Percentiles rank a stretch among this genome's conserved stretches.
Conservation (phyloP, 2,797 vertebrate species). For the Sebastes flavidus region DNA sequence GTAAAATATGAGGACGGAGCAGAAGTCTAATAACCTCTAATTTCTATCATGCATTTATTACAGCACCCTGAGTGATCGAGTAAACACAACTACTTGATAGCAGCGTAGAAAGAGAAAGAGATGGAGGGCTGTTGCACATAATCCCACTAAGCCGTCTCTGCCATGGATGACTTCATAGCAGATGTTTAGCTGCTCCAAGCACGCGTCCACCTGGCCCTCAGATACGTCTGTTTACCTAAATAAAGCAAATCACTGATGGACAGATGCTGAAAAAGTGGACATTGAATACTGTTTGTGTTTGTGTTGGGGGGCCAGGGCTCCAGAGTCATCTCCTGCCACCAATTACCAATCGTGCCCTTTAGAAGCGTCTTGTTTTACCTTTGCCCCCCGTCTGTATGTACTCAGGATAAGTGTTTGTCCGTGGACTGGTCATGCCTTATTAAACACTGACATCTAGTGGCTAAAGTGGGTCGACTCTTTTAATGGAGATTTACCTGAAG, state of each 20-base stretch:
- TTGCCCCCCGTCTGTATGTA: background rate
- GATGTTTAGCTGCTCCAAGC: slow-evolving; percentile 45
- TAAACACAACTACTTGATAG: slow-evolving; percentile 49
- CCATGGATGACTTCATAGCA: slow-evolving; percentile 68
- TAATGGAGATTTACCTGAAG: background rate
- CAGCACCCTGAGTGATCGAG: slow-evolving; percentile 27
- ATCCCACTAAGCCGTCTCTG: slow-evolving; percentile 32
- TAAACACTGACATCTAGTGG: slow-evolving; percentile 77
- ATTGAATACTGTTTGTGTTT: slow-evolving; percentile 4
- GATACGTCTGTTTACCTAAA: slow-evolving; percentile 48
- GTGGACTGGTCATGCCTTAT: background rate
- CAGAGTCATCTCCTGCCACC: background rate
- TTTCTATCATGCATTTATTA: slow-evolving; percentile 43
- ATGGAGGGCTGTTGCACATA: slow-evolving; percentile 31
- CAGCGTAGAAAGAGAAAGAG: background rate
- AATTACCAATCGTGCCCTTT: background rate
- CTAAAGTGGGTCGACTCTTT: background rate
- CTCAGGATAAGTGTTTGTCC: background rate
- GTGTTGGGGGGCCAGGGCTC: background rate
- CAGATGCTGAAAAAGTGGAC: slow-evolving; percentile 11
- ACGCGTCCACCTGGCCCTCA: slow-evolving; percentile 48
- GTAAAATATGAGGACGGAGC: slow-evolving; percentile 38
- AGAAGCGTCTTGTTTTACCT: background rate
- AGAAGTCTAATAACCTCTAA: slow-evolving; percentile 34
- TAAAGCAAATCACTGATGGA: slow-evolving; percentile 45